Base-by-base conservation (phyloP, 2,888 invertebrate species). In the Philopedon plagiatum region DNA sequence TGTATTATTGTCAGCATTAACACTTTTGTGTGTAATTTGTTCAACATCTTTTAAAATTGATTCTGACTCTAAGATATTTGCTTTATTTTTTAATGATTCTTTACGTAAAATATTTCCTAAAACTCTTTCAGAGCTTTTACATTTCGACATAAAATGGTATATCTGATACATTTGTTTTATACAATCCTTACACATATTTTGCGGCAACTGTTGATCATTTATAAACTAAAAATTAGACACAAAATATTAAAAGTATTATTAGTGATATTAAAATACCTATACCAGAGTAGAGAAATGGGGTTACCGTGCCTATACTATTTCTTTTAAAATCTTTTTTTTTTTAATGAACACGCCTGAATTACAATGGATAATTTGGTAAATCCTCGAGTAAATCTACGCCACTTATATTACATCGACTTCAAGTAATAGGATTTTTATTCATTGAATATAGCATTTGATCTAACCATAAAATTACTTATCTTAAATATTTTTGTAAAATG, bases 111-210 rank as follows among this genome's bases (percentile, higher is more conserved):
- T 63, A 11, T 37, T 29, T 32, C 64, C 49, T 23, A 76, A 62
- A 23, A 58, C 29, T 37, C 18, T 39, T 23, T 75, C 67, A n/a
- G 66, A 65, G 18, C 44, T 57, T 67, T 69, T 71, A 67, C 75
- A 75, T 51, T 68, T 76, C 8, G 46, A 29, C 37, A 74, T 4
- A 58, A 76, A 76, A 23, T 66, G 13, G 39, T 75, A 62, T 1
- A 29, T 57, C 11, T 62, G 13, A 41, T 73, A 76, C 58, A 71
- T 58, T n/a, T 21, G 60, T 63, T 75, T 68, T 54, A 75, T 64
- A 58, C 76, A 76, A 18, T 18, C 19, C 66, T 58, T 74, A 29
- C 76, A 76, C 63, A 76, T 74, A 54, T 76, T 67, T 29, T 66
- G 54, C 18, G 76, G 75, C 26, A 71, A 15, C 15, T 56, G n/a